Evolutionary conservation across 1,140 invertebrate genomes (phyloP).

Genomic region (Octopus bimaculoides): DNA sequence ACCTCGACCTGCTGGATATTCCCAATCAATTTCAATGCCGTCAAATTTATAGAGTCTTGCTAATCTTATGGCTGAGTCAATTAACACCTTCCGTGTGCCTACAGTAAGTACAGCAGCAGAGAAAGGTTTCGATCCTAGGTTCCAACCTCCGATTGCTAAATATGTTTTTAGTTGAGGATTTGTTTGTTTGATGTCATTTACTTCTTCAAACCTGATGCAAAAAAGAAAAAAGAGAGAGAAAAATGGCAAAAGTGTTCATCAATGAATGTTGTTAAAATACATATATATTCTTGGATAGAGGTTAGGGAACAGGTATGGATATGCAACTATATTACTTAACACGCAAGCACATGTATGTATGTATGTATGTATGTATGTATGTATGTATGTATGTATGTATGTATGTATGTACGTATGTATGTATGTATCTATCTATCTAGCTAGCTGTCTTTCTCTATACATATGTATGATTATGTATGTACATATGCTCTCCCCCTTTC

Average conservation of each 20-base stretch:
- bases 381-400: too few species aligned
- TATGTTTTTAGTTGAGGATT: slow-evolving; percentile 90
- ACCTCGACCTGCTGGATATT: slow-evolving; percentile 88
- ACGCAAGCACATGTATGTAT: too few species aligned
- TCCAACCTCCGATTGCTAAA: slow-evolving; percentile 94
- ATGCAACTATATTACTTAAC: too few species aligned
- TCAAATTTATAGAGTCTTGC: slow-evolving; percentile 90
- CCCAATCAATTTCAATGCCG: slow-evolving; percentile 95
- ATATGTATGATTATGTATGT: too few species aligned
- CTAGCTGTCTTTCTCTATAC: too few species aligned
- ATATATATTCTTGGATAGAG: too few species aligned
- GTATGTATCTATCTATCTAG: too few species aligned
- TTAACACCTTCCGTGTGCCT: slow-evolving; percentile 35
- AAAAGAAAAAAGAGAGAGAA: neutral
- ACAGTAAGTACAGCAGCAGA: slow-evolving; percentile 39
- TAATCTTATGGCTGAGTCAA: slow-evolving; percentile 71
- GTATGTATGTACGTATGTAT: too few species aligned
- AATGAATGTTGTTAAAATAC: too few species aligned
- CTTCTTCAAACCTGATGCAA: slow-evolving; percentile 81
- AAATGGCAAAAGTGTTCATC: neutral
- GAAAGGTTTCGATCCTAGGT: slow-evolving; percentile 80
- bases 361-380: too few species aligned
- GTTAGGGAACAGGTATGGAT: too few species aligned
- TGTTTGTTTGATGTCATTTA: slow-evolving; percentile 88
- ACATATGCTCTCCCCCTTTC: too few species aligned